phyloP scores from a whole-genome alignment of 2,888 invertebrate species.

The Allolobophora icterica region DNA sequence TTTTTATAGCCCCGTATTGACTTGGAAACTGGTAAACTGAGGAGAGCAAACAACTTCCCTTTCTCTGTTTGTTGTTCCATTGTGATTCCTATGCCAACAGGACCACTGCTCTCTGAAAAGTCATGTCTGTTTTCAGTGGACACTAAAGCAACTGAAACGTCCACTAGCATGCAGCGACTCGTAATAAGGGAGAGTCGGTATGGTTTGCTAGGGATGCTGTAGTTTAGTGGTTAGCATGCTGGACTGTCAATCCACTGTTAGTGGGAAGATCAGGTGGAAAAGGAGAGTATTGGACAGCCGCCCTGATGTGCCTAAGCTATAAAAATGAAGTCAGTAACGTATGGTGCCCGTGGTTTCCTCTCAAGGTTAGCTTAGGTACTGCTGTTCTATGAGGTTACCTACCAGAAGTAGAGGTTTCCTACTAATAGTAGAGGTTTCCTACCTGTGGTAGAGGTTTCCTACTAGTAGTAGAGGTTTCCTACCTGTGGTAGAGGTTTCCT shows the following conservation, averaged over 20 bases:
- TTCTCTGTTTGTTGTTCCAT: slow-evolving; percentile 4
- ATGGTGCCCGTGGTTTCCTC: neutral
- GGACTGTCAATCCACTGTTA: neutral
- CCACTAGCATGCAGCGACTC: neutral
- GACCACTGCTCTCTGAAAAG: neutral
- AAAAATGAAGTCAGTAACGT: too few species aligned
- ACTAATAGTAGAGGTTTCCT: too few species aligned
- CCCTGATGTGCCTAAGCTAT: neutral
- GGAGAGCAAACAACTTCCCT: neutral
- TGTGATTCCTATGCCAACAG: neutral
- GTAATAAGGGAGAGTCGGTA: neutral
- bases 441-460: too few species aligned
- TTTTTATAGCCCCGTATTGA: slow-evolving; percentile 17
- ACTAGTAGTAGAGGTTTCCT: too few species aligned
- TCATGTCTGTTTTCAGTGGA: neutral
- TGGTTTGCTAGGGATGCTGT: slow-evolving; percentile 17
- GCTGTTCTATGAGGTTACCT: neutral
- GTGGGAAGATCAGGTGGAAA: neutral
- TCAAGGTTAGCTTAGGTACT: neutral
- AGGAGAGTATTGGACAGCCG: neutral
- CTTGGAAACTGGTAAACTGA: neutral
- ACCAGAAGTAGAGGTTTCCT: too few species aligned
- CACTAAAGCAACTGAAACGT: neutral
- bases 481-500: too few species aligned
- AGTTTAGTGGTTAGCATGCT: neutral